Base-by-base conservation (phyloP, 2,113 vertebrate genomes). In the Dinomys branickii region DNA sequence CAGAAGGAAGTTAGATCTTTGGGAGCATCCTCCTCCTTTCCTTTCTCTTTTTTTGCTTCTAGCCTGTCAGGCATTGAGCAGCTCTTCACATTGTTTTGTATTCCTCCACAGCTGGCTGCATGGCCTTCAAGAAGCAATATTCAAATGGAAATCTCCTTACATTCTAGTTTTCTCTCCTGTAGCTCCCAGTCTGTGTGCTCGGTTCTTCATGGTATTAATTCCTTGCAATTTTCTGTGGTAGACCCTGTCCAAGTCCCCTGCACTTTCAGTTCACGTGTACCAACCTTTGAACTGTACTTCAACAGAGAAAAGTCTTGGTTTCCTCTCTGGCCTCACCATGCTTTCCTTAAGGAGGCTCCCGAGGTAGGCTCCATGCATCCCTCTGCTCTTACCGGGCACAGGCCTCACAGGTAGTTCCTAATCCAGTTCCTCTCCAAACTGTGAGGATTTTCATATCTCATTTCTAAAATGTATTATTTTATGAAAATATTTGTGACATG, bases 341-440 rank as follows among this genome's bases (percentile, higher is more conserved):
- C 0, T 9, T 0, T 75, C 50, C 13, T 93, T 11, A 41, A 61
- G 30, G 28, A 56, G 88, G n/a, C 0, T n/a, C 26, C 11, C 26
- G 30, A 24, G 24, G 0, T 9, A 26, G 19, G 12, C 0, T 1
- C 30, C 41, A 17, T 7, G 11, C 7, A 22, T 50, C 20, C 13
- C 38, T 0, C 2, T 38, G 1, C 2, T 5, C 20, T 38, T 7
- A 14, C 22, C 38, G 1, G 17, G 19, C 22, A 6, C 20, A 44
- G 26, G 20, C 33, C 7, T 41, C 20, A 5, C 33, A 22, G 1
- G 1, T 91, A 6, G 5, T 11, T 86, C 65, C 11, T 17, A 5
- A 71, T 1, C 56, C 47, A 7, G 28, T 4, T 17, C 19, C 0
- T 87, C 22, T 4, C 3, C 71, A 22, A 7, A 61, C 26, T 80